A percentile compares a stretch with the other conserved stretches of the same genome.
phyloP scores from a whole-genome alignment of 2,113 vertebrate species.

The Planiliza haematocheilus region DNA sequence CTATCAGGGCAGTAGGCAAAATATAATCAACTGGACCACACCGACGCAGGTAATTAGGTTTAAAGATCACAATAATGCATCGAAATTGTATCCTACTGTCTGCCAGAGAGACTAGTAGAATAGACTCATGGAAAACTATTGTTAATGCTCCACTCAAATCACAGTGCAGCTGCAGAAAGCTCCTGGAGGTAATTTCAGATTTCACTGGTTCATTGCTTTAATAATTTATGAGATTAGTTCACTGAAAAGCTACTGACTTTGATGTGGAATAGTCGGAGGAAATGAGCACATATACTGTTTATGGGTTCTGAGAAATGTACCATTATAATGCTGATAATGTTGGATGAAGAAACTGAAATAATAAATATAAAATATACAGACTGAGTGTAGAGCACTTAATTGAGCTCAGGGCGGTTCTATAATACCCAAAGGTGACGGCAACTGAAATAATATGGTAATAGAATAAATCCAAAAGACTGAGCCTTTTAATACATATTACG shows the following conservation, averaged over 20 bases:
- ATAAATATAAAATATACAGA: too few species aligned
- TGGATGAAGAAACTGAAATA: too few species aligned
- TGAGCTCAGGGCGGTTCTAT: too few species aligned
- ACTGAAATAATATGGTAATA: too few species aligned
- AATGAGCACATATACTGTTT: too few species aligned
- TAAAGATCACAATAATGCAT: constrained; percentile 29
- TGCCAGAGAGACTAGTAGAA: neutral
- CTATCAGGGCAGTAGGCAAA: constrained; percentile 11
- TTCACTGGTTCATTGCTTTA: constrained; percentile 23
- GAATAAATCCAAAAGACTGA: too few species aligned
- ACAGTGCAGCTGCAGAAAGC: constrained; percentile 19
- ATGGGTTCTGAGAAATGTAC: too few species aligned
- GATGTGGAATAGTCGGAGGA: too few species aligned
- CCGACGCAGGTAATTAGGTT: constrained; percentile 20
- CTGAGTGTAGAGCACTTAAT: too few species aligned
- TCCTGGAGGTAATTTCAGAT: constrained; percentile 27
- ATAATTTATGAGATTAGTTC: constrained; percentile 23
- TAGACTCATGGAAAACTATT: neutral
- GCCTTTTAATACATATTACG: too few species aligned
- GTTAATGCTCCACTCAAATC: constrained; percentile 14
- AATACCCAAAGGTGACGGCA: too few species aligned
- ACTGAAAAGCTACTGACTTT: neutral
- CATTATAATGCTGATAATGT: too few species aligned
- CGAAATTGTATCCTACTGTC: constrained; percentile 5
- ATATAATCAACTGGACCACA: constrained; percentile 12